Conservation (phyloP, 2,113 vertebrate genomes). For the Aythya baeri region DNA sequence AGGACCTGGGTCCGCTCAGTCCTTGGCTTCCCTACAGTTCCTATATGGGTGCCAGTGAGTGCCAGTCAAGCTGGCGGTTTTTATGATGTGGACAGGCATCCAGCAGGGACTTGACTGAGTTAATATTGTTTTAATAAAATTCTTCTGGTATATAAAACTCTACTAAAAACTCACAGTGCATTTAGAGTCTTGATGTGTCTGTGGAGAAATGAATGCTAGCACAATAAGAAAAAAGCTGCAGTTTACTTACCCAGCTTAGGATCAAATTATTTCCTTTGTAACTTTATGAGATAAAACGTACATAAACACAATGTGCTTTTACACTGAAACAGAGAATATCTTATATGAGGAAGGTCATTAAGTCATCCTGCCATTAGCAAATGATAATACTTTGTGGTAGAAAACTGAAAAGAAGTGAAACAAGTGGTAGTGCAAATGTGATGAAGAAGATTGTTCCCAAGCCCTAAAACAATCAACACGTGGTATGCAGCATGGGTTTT, state of each 20-base stretch:
- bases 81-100: constrained; percentile 23
- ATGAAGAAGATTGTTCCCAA: not conserved
- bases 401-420: not conserved
- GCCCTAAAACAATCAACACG: not conserved
- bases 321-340: not conserved
- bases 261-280: not conserved
- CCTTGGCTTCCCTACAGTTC: constrained; percentile 17
- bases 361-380: not conserved
- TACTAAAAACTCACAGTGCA: constrained; percentile 7
- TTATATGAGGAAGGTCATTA: not conserved
- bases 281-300: not conserved
- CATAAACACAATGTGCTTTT: not conserved
- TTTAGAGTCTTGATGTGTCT: not conserved
- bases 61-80: constrained; percentile 5
- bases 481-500: not conserved
- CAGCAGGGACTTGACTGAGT: constrained; percentile 34
- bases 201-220: not conserved
- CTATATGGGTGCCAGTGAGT: constrained; percentile 29
- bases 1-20: not conserved
- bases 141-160: constrained; percentile 33
- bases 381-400: not conserved
- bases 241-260: not conserved
- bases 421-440: not conserved
- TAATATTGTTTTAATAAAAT: constrained; percentile 31
- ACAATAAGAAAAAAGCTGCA: not conserved